A percentile compares a stretch with the other conserved stretches of the same genome.
Conservation (phyloP, 2,113 vertebrate species). For the Dicrurus megarhynchus region DNA sequence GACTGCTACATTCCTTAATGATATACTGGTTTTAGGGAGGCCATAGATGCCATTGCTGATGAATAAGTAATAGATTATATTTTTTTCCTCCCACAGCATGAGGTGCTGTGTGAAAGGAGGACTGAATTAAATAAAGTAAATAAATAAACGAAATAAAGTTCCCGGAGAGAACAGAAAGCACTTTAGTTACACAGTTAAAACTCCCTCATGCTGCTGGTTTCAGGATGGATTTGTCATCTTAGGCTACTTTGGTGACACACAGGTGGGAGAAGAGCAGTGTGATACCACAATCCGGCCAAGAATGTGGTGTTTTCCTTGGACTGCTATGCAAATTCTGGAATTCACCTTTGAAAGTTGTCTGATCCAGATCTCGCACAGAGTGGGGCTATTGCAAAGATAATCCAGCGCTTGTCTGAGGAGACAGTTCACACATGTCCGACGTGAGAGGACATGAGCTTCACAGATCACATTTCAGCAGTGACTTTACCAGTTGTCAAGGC, state of each 20-base stretch:
- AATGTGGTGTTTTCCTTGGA: background rate
- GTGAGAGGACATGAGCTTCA: background rate
- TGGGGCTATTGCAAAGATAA: background rate
- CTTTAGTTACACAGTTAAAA: background rate
- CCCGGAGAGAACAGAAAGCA: background rate
- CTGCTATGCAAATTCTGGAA: background rate
- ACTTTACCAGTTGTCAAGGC: background rate
- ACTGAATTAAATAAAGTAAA: background rate
- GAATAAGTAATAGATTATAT: background rate
- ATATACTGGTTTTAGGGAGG: background rate
- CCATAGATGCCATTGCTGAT: background rate
- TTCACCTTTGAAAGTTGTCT: background rate
- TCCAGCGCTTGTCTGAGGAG: background rate
- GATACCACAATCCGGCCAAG: background rate
- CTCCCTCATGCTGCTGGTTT: background rate
- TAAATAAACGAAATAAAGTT: background rate
- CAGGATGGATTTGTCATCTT: background rate
- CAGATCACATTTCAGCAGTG: background rate
- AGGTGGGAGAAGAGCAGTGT: background rate
- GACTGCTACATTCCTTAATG: background rate
- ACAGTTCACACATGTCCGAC: background rate
- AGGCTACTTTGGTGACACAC: background rate
- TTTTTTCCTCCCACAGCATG: background rate
- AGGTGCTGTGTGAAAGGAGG: background rate
- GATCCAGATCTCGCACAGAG: background rate